These are phyloP conservation scores for Ptilonorhynchus violaceus DNA, from an alignment of 2,113 vertebrate species.

Conservation along the genomic window DNA sequence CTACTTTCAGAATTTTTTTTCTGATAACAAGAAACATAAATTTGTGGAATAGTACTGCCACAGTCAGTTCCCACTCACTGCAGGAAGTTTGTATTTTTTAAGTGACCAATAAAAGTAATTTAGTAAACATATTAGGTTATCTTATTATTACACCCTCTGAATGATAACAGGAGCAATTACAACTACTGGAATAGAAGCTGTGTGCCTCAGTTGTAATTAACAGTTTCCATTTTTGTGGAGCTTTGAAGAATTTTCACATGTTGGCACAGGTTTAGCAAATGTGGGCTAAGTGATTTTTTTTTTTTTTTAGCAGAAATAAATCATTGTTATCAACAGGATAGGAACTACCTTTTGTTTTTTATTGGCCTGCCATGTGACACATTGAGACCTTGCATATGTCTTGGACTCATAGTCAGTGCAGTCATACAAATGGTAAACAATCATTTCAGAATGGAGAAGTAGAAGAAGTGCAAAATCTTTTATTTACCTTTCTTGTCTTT, in stretches of 20 bases:
- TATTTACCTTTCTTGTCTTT: background rate
- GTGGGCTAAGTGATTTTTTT: background rate
- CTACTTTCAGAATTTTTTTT: background rate
- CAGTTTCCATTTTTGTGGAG: background rate
- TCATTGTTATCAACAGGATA: background rate
- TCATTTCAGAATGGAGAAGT: background rate
- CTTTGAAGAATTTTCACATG: background rate
- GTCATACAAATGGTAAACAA: background rate
- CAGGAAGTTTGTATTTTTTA: background rate
- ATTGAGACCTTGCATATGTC: background rate
- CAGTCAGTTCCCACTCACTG: background rate
- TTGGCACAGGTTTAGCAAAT: background rate
- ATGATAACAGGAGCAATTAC: background rate
- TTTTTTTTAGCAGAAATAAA: background rate
- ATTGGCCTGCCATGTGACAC: background rate
- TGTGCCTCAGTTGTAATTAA: background rate
- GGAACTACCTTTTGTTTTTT: background rate
- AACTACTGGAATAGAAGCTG: background rate
- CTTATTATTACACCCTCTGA: background rate
- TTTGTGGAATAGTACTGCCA: background rate
- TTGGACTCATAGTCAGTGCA: background rate
- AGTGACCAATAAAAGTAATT: background rate
- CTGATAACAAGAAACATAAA: background rate
- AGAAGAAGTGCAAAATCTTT: background rate
- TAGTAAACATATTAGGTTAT: background rate